Conservation (phyloP, 2,113 vertebrate genomes). For the Antigone vipio region DNA sequence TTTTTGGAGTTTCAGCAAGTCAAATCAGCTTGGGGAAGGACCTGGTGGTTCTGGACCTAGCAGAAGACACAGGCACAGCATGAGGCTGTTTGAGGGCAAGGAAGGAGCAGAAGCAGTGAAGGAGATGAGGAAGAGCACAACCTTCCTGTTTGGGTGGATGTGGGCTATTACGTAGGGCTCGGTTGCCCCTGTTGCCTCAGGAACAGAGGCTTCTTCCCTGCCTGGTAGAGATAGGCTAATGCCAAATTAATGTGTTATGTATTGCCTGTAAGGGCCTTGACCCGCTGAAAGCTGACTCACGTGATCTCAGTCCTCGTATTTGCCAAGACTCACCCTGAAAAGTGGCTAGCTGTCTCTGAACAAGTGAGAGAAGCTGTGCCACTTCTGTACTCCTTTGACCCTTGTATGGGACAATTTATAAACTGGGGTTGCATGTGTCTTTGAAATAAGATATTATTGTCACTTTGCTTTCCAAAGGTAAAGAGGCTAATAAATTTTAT, state of each 20-base stretch:
- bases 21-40: neutral
- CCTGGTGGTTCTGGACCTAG: neutral
- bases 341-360: neutral
- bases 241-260: neutral
- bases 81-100: neutral
- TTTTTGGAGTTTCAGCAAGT: neutral
- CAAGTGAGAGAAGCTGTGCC: neutral
- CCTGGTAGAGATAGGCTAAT: neutral
- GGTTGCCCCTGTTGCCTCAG: neutral
- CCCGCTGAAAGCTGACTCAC: neutral
- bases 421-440: neutral
- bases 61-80: neutral
- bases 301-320: neutral
- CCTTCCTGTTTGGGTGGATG: neutral
- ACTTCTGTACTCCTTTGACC: neutral
- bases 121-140: neutral
- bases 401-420: neutral
- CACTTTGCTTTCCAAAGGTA: conserved; percentile 41
- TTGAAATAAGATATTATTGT: neutral
- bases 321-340: neutral
- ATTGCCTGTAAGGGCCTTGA: conserved; percentile 26
- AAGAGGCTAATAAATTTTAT: conserved; percentile 59
- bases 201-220: neutral
- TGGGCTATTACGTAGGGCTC: neutral
- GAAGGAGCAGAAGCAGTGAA: neutral